Conservation (phyloP, 2,797 vertebrate species). For the Balearica regulorum region DNA sequence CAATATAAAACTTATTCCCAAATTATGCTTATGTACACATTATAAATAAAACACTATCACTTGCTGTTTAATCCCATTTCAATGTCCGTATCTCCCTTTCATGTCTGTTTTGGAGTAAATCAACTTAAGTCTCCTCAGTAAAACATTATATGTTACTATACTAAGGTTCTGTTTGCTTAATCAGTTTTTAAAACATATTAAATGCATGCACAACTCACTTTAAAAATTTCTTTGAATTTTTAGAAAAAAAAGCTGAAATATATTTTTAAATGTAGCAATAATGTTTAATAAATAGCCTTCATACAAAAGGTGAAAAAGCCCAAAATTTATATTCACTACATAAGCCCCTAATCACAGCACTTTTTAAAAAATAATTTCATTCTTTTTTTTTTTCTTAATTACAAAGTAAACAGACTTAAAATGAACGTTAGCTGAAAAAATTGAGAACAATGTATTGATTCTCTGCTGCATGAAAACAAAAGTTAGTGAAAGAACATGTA, state of each 20-base stretch:
- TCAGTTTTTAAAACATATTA: neutral
- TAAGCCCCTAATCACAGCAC: neutral
- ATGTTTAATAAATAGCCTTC: neutral
- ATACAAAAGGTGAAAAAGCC: neutral
- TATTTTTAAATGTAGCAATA: neutral
- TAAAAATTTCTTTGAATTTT: neutral
- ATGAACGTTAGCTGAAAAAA: neutral
- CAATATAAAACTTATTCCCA: neutral
- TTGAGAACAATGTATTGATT: neutral
- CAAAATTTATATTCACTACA: neutral
- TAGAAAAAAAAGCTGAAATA: neutral
- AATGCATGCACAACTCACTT: neutral
- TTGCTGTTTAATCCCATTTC: neutral
- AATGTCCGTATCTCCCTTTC: neutral
- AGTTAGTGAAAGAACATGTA: neutral
- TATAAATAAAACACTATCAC: neutral
- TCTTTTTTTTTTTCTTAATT: neutral
- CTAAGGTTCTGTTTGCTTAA: neutral
- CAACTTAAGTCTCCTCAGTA: neutral
- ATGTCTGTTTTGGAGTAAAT: neutral
- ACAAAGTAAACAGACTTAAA: neutral
- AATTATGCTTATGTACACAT: neutral
- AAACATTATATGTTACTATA: neutral
- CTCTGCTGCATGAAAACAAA: neutral
- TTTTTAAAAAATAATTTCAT: neutral